These are phyloP conservation scores for Drosophila kurseongensis DNA, from an alignment of 1,140 invertebrate species.

Conservation along the genomic window DNA sequence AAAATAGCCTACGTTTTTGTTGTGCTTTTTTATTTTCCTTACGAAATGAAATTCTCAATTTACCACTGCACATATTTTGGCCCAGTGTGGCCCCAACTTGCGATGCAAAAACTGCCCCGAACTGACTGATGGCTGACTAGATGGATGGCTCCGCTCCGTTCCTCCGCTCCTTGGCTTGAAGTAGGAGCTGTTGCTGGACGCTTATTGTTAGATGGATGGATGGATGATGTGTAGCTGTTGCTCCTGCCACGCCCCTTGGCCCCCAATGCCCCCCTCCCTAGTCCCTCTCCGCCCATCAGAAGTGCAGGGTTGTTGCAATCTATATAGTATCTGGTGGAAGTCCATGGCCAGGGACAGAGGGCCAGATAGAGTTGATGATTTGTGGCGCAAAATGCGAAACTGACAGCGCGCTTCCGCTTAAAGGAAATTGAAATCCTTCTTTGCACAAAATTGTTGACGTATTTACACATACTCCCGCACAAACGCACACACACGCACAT, in stretches of 20 bases:
- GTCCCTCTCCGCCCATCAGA: background rate
- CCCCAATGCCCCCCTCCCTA: background rate
- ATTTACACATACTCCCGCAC: conserved; percentile 61
- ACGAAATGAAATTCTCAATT: no score
- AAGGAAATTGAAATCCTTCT: conserved; percentile 82
- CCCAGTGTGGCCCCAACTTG: conserved; percentile 30
- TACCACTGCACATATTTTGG: background rate
- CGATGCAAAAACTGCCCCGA: conserved; percentile 59
- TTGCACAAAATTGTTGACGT: conserved; percentile 80
- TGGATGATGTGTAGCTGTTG: conserved; percentile 75
- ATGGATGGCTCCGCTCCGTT: conserved; percentile 58
- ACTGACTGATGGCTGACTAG: conserved; percentile 78
- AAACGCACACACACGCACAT: conserved; percentile 5
- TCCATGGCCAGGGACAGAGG: conserved; percentile 31
- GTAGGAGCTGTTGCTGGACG: conserved; percentile 65
- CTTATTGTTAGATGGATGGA: conserved; percentile 81
- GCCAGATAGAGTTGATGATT: conserved; percentile 80
- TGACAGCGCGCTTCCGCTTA: conserved; percentile 79
- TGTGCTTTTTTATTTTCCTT: background rate
- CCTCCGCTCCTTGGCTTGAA: conserved; percentile 32
- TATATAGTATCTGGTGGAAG: conserved; percentile 37
- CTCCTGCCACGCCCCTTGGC: conserved; percentile 3
- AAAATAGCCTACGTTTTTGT: no score
- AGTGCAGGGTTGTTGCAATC: conserved; percentile 71
- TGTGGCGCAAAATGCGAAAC: conserved; percentile 78